Evolutionary conservation across 1,140 invertebrate species (phyloP).

Genomic region (Lerema accius): DNA sequence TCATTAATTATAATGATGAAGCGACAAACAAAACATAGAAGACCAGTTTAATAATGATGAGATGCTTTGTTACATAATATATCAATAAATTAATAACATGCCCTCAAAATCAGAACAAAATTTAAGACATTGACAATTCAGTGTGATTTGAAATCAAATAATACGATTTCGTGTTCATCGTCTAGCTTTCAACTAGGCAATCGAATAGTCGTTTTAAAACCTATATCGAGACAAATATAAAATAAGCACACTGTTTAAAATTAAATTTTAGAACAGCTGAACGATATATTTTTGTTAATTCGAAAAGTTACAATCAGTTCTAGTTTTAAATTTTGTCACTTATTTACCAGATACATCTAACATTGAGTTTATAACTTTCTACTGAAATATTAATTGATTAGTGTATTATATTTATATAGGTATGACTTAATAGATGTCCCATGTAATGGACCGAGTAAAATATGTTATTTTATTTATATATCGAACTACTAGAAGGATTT

Average conservation of each 20-base stretch:
- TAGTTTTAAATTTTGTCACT: constrained; percentile 22
- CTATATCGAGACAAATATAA: neutral
- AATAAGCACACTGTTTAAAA: constrained; percentile 19
- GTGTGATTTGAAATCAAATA: neutral
- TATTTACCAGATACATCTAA: constrained; percentile 21
- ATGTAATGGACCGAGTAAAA: too few species aligned
- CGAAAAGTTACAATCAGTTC: constrained; percentile 1
- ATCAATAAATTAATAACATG: neutral
- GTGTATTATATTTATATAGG: constrained; percentile 5
- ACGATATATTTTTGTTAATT: constrained; percentile 7
- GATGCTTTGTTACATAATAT: too few species aligned
- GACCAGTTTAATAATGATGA: too few species aligned
- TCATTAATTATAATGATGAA: too few species aligned
- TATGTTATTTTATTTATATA: too few species aligned
- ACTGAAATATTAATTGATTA: constrained; percentile 13
- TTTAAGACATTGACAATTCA: too few species aligned
- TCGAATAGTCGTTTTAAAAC: constrained; percentile 6
- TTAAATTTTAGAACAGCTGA: constrained; percentile 30
- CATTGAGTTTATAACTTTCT: constrained; percentile 12
- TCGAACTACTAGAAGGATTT: too few species aligned
- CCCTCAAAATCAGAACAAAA: neutral
- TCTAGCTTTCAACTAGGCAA: constrained; percentile 1
- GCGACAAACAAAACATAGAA: too few species aligned
- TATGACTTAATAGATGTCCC: neutral
- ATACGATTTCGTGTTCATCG: constrained; percentile 4